phyloP scores from a whole-genome alignment of 2,797 vertebrate species.

The Sebastes kiyomatsui region DNA sequence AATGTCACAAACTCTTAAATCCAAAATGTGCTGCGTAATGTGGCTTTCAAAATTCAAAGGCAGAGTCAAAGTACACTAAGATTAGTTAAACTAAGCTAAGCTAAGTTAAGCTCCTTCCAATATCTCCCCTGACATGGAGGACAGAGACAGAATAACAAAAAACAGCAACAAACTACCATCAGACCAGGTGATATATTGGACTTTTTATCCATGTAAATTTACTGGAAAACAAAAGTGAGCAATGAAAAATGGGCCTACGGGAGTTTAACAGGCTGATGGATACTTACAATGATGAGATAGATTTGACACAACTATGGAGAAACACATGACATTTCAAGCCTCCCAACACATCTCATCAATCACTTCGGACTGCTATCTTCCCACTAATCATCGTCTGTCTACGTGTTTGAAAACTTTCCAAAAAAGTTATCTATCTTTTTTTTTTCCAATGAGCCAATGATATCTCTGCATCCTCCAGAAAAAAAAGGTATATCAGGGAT shows the following conservation, averaged over 20 bases:
- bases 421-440: not conserved
- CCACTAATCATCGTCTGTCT: not conserved
- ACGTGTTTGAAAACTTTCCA: not conserved
- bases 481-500: not conserved
- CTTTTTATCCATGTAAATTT: not conserved
- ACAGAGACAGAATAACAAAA: not conserved
- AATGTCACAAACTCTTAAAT: not conserved
- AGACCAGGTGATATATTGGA: not conserved
- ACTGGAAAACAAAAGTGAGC: not conserved
- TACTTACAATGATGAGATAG: not conserved
- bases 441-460: not conserved
- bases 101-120: constrained; percentile 15
- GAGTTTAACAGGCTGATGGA: not conserved
- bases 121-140: not conserved
- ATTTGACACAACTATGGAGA: not conserved
- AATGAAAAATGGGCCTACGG: not conserved
- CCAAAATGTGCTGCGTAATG: not conserved
- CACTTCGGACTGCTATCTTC: not conserved
- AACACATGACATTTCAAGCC: not conserved
- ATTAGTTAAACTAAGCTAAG: constrained; percentile 16
- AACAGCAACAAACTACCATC: not conserved
- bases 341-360: not conserved
- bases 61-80: constrained; percentile 12
- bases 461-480: not conserved
- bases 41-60: not conserved